Evolutionary conservation across 2,888 invertebrate genomes (phyloP).

Genomic region (Beris chalybata): DNA sequence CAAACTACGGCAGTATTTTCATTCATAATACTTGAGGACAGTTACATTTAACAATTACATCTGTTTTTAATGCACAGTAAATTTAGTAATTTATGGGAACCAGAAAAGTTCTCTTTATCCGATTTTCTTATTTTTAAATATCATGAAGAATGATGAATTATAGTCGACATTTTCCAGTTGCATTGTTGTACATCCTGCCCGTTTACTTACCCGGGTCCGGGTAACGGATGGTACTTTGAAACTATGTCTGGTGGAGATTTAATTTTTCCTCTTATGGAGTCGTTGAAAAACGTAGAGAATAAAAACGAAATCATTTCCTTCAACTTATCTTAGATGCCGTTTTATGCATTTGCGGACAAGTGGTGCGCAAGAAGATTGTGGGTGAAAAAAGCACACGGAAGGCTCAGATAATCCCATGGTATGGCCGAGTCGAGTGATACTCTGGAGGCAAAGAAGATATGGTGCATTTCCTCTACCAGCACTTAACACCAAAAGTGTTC

Average conservation of each 20-base stretch:
- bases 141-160: too few relatives aligned
- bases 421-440: constrained; percentile 12
- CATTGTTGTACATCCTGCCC: not conserved
- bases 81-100: too few relatives aligned
- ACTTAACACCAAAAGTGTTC: constrained; percentile 35
- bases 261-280: constrained; percentile 19
- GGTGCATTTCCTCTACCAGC: constrained; percentile 35
- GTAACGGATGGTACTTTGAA: constrained; percentile 25
- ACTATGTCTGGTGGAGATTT: constrained; percentile 24
- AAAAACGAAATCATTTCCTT: constrained; percentile 26
- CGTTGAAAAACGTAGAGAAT: constrained; percentile 8
- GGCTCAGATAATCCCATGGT: constrained; percentile 18
- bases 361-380: not conserved
- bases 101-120: too few relatives aligned
- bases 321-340: constrained; percentile 23
- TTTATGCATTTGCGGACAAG: not conserved
- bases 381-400: constrained; percentile 11
- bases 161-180: too few relatives aligned
- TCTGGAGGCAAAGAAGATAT: constrained; percentile 13
- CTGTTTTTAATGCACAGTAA: too few relatives aligned
- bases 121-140: too few relatives aligned
- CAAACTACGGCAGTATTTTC: too few relatives aligned
- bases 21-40: too few relatives aligned
- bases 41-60: too few relatives aligned
- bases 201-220: constrained; percentile 14